Evolutionary conservation across 2,888 invertebrate species (phyloP), one percentile per base, ranked within the genome.

Genomic region (Endotricha flammealis): DNA sequence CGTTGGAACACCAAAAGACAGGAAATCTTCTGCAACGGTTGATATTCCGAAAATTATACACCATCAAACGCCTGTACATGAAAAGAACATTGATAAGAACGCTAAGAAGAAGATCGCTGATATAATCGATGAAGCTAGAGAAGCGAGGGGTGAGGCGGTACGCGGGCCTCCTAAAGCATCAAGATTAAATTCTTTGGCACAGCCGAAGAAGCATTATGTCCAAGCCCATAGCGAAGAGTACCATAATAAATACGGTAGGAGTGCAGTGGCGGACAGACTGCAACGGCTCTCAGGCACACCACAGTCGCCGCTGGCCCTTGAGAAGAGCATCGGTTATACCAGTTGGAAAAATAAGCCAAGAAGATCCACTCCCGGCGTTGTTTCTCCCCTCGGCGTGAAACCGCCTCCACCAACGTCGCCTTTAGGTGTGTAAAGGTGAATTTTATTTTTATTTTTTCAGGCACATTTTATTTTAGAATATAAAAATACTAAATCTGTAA

Each of bases 371-470:
- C 23, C 42, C 3, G 64, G 59, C 16, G 39, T 42, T 13, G 32
- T 24, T 17, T 45, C 57, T 1, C 16, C 48, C 4, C 46, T 42
- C 14, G 41, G 58, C 22, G 48, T 50, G 23, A 67, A 64, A 36
- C 43, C 51, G 9, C 27, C 57, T 20, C 42, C 59, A 31, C 41
- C 65, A 27, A 44, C 50, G 44, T 47, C 63, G 43, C 54, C 66
- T 50, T 53, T 70, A 82, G 83, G 83, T 83, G 74, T 74, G 82
- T 82, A 80, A 78, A 79, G 79, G 79, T 78, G 77, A 78, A 77
- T 77, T 70, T 49, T 48, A 44, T 50, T 58, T 49, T 28, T 44
- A 10, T 9, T 29, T 31, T 7, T 33, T 8, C 6, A 2, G n/a
- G 23, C 14, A 25, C 29, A 27, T 1, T 11, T 12, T 11, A 30